Evolutionary conservation across 2,888 invertebrate species (phyloP).

Genomic region (Orthosia cruda): DNA sequence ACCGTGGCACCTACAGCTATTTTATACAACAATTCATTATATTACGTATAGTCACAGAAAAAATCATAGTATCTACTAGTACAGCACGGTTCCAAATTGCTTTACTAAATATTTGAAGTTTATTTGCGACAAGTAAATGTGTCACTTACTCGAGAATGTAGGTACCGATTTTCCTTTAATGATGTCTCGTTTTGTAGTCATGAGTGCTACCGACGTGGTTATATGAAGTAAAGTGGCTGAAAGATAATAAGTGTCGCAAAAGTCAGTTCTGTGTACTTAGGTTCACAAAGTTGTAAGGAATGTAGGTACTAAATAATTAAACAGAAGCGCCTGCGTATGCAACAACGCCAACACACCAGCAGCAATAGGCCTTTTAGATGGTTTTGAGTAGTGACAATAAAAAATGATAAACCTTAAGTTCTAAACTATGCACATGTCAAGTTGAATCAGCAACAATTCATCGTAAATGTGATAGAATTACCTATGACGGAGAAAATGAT

Average conservation of each 20-base stretch:
- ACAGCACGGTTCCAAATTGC: conserved; percentile 48
- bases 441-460: conserved; percentile 35
- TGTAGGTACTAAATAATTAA: conserved; percentile 25
- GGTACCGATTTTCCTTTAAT: conserved; percentile 16
- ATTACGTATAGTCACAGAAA: conserved; percentile 64
- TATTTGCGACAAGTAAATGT: conserved; percentile 15
- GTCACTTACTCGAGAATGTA: conserved; percentile 15
- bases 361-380: conserved; percentile 27
- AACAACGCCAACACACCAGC: conserved; percentile 5
- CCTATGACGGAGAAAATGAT: conserved; percentile 39
- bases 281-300: conserved; percentile 28
- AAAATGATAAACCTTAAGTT: conserved; percentile 27
- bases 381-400: conserved; percentile 13
- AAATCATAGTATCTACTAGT: conserved; percentile 29
- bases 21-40: conserved; percentile 65
- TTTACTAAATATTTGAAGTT: conserved; percentile 36
- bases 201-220: conserved; percentile 21
- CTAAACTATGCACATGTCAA: conserved; percentile 32
- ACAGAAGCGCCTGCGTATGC: conserved; percentile 18
- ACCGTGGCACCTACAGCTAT: conserved; percentile 66
- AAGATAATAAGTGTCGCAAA: conserved; percentile 35
- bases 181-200: conserved; percentile 21
- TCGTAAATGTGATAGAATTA: conserved; percentile 33
- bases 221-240: conserved; percentile 23
- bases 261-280: conserved; percentile 49